Conservation (phyloP, 1,140 invertebrate species). For the Agrilus planipennis region DNA sequence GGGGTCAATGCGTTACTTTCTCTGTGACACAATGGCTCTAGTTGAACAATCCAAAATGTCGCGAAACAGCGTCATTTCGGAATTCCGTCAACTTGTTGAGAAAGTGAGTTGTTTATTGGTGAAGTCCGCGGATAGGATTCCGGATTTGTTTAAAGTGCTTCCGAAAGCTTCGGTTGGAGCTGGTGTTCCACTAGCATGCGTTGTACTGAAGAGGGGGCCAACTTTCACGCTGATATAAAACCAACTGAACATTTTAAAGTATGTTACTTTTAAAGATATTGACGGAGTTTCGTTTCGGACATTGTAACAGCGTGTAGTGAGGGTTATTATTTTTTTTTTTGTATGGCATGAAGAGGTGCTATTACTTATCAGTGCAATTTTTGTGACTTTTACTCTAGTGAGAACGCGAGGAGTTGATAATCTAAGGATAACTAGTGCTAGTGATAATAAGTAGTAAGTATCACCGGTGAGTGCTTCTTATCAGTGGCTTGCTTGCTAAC, state of each 20-base stretch:
- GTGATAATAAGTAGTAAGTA: no score
- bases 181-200: conserved; percentile 5
- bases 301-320: no score
- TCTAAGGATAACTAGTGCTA: no score
- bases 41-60: neutral
- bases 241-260: conserved; percentile 29
- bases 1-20: no score
- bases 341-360: no score
- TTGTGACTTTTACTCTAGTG: no score
- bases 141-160: conserved; percentile 5
- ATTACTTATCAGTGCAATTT: no score
- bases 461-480: no score
- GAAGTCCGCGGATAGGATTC: conserved; percentile 1
- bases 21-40: no score
- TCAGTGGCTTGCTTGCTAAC: no score
- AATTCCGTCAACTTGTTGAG: neutral
- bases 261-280: conserved; percentile 25
- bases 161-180: conserved; percentile 1
- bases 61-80: conserved; percentile 1
- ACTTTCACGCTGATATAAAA: conserved; percentile 34
- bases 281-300: conserved; percentile 10
- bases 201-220: conserved; percentile 22
- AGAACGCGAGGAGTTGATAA: no score
- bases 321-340: no score
- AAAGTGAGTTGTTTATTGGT: neutral